Base-by-base conservation (phyloP, 2,113 vertebrate genomes). In the Chaetops frenatus region DNA sequence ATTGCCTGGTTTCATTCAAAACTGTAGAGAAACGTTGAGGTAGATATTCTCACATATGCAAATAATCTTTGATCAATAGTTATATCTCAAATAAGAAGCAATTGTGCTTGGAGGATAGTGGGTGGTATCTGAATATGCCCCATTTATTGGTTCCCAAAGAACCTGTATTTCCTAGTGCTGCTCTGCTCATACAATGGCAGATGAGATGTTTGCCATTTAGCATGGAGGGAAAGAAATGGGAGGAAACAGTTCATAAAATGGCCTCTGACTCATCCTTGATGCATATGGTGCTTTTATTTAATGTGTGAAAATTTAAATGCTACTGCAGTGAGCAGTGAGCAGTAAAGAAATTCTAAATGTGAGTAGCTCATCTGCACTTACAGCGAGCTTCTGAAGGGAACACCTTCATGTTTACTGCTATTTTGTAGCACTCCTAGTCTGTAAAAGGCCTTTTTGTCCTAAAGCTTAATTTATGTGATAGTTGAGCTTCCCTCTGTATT, bases 401-500 rank as follows among this genome's bases (percentile, higher is more conserved):
- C 29, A 36, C 25, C 1, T 2, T 33, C 64, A 16, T 7, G 3
- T 92, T 93, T 91, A 38, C 31, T 72, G 67, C 45, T 91, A 1
- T 69, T 58, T 83, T 86, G 11, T 40, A 62, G 62, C 50, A 51
- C 24, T 81, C 14, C 4, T 45, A 51, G 77, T 83, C 80, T 82
- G 42, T 83, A 65, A 92, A 93, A 88, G 84, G 65, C 44, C 54
- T 15, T 73, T 94, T 95, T 80, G 42, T 86, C 57, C 90, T 88
- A 77, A 90, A 92, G 92, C 33, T 62, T 92, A 53, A 91, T 91
- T 91, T 91, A 70, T 76, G 12, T 33, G 28, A 62, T 66, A 90
- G 53, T 64, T 94, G 31, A 15, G 69, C 50, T 92, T 95, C 47
- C 69, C 86, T 94, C 84, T 95, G 25, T 51, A 72, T 92, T 96